Evolutionary conservation across 2,888 invertebrate genomes (phyloP).

Genomic region (Drosophila hawaiiensis): DNA sequence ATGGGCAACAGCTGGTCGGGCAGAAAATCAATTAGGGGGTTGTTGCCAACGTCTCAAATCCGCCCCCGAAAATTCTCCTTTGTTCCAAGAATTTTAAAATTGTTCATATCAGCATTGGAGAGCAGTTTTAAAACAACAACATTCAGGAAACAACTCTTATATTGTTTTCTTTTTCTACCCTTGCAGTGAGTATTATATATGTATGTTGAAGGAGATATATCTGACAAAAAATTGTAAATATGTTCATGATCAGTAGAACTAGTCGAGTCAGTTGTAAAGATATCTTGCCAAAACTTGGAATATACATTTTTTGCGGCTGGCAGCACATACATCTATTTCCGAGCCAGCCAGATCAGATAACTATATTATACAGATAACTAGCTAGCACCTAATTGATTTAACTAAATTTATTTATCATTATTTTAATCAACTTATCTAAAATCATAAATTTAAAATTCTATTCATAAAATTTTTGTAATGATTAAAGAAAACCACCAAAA

Average conservation of each 20-base stretch:
- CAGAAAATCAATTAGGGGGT: constrained; percentile 52
- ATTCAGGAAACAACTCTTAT: fast-evolving
- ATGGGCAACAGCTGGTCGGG: constrained; percentile 58
- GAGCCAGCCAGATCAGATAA: neutral
- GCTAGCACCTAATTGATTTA: neutral
- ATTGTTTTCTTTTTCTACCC: neutral
- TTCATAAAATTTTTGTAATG: neutral
- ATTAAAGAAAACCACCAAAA: neutral
- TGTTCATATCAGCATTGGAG: neutral
- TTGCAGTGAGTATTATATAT: too few species aligned
- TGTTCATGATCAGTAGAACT: neutral
- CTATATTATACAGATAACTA: too few species aligned
- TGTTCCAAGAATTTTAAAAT: neutral
- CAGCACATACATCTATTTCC: too few species aligned
- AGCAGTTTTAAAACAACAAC: neutral
- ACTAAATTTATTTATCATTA: neutral
- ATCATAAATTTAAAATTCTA: neutral
- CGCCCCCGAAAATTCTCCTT: neutral
- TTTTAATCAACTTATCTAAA: neutral
- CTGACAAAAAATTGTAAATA: neutral
- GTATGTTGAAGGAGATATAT: neutral
- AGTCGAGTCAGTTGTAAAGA: neutral
- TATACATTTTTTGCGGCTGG: neutral
- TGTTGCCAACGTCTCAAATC: neutral
- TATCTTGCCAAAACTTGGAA: neutral